These are phyloP conservation scores for Microctenopoma lineatum DNA, from an alignment of 2,797 vertebrate species.

Conservation along the genomic window DNA sequence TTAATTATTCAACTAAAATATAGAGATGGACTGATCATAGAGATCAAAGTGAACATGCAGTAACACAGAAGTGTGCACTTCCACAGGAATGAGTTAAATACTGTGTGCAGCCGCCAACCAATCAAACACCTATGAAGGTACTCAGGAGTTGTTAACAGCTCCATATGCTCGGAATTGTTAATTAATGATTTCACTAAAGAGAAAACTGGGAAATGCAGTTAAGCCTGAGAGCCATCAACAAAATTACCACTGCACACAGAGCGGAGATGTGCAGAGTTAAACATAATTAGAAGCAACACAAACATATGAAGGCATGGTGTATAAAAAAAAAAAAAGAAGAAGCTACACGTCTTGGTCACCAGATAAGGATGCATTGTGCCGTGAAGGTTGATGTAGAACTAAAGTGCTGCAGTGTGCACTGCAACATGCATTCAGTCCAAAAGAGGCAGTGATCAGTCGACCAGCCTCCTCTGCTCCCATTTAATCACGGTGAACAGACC, in stretches of 20 bases:
- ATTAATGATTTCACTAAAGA: slow-evolving; percentile 44
- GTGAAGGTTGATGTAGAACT: slow-evolving; percentile 6
- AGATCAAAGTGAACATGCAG: background rate
- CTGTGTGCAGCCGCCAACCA: background rate
- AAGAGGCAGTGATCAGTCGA: slow-evolving; percentile 41
- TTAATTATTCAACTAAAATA: background rate
- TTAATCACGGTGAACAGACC: slow-evolving; percentile 73
- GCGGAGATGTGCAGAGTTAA: slow-evolving; percentile 5
- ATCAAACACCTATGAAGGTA: slow-evolving; percentile 9
- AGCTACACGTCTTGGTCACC: background rate
- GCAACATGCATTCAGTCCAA: slow-evolving; percentile 47
- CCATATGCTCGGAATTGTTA: slow-evolving; percentile 35
- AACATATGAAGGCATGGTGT: background rate
- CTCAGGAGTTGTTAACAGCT: slow-evolving; percentile 20
- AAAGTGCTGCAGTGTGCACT: slow-evolving; percentile 26
- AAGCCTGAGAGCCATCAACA: slow-evolving; percentile 1
- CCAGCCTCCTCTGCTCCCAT: slow-evolving; percentile 56
- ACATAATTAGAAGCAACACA: background rate
- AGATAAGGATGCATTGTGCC: background rate
- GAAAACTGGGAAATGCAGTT: slow-evolving; percentile 27
- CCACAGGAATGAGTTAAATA: slow-evolving; percentile 6
- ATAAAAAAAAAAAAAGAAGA: background rate
- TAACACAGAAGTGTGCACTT: background rate
- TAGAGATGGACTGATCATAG: background rate
- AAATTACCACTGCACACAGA: slow-evolving; percentile 1